Evolutionary conservation across 2,113 vertebrate species (phyloP).

Genomic region (Pseudolaguvia tuberculata): DNA sequence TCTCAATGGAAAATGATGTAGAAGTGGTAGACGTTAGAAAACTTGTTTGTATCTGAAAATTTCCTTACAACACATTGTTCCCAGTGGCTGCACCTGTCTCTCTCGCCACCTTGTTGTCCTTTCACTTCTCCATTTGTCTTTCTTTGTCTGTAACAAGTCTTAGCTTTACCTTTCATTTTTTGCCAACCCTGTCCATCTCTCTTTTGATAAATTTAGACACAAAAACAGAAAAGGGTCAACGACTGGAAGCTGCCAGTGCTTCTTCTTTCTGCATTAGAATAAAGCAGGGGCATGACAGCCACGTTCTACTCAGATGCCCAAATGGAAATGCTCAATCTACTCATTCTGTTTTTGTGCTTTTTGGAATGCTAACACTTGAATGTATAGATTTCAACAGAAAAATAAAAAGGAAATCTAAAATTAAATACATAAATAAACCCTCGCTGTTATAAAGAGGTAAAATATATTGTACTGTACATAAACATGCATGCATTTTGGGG

Average conservation of each 20-base stretch:
- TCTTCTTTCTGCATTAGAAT: slow-evolving; percentile 69
- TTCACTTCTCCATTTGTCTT: slow-evolving; percentile 20
- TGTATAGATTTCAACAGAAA: slow-evolving; percentile 36
- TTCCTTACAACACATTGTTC: not conserved
- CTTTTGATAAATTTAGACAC: slow-evolving; percentile 71
- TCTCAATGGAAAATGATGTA: not conserved
- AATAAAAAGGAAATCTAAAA: not conserved
- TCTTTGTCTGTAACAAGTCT: slow-evolving; percentile 48
- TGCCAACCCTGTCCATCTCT: slow-evolving; percentile 61
- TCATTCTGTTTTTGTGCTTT: slow-evolving; percentile 51
- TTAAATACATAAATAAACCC: not conserved
- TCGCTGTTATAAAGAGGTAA: slow-evolving; percentile 47
- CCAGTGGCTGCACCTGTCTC: slow-evolving; percentile 24
- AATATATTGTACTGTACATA: slow-evolving; percentile 25
- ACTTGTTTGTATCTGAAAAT: not conserved
- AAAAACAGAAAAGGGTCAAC: slow-evolving; percentile 65
- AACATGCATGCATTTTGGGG: slow-evolving; percentile 55
- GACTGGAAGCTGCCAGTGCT: slow-evolving; percentile 69
- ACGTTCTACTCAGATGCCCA: slow-evolving; percentile 36
- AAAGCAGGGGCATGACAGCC: slow-evolving; percentile 51
- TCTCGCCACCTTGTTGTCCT: slow-evolving; percentile 21
- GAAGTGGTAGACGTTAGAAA: not conserved
- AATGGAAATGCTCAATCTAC: slow-evolving; percentile 16
- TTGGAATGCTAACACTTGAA: slow-evolving; percentile 45
- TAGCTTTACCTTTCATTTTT: slow-evolving; percentile 46